phyloP scores from a whole-genome alignment of 1,140 invertebrate species.

The Drosophila serrata region DNA sequence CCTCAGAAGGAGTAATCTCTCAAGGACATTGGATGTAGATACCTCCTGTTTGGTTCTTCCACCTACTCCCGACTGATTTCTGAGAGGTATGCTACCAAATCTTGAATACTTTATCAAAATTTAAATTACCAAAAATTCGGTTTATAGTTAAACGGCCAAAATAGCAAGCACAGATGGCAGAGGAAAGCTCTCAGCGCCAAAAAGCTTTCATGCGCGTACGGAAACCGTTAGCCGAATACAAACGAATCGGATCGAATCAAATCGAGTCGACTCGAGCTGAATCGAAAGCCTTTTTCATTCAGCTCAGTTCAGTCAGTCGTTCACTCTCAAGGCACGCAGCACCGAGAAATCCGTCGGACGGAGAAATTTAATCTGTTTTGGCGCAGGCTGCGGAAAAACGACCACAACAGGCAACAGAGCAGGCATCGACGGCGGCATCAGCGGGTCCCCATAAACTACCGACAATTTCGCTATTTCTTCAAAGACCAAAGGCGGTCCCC shows the following conservation, averaged over 20 bases:
- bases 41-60: too few species aligned
- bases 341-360: slow-evolving; percentile 53
- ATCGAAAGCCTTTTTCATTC: slow-evolving; percentile 63
- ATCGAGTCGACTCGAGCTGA: slow-evolving; percentile 16
- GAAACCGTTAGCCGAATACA: slow-evolving; percentile 70
- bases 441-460: slow-evolving; percentile 27
- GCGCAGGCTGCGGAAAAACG: slow-evolving; percentile 20
- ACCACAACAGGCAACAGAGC: slow-evolving; percentile 20
- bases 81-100: background rate
- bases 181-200: slow-evolving; percentile 21
- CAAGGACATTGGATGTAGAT: too few species aligned
- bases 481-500: slow-evolving; percentile 46
- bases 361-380: slow-evolving; percentile 18
- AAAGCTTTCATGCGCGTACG: slow-evolving; percentile 65
- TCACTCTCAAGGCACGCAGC: slow-evolving; percentile 68
- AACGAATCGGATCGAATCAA: slow-evolving; percentile 28
- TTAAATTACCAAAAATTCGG: background rate
- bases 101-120: slow-evolving; percentile 1
- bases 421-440: slow-evolving; percentile 17
- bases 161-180: slow-evolving; percentile 1
- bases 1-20: background rate
- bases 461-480: slow-evolving; percentile 62
- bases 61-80: background rate
- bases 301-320: slow-evolving; percentile 48
- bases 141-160: slow-evolving; percentile 18